phyloP scores from a whole-genome alignment of 2,113 vertebrate species.

The Lepus timidus region DNA sequence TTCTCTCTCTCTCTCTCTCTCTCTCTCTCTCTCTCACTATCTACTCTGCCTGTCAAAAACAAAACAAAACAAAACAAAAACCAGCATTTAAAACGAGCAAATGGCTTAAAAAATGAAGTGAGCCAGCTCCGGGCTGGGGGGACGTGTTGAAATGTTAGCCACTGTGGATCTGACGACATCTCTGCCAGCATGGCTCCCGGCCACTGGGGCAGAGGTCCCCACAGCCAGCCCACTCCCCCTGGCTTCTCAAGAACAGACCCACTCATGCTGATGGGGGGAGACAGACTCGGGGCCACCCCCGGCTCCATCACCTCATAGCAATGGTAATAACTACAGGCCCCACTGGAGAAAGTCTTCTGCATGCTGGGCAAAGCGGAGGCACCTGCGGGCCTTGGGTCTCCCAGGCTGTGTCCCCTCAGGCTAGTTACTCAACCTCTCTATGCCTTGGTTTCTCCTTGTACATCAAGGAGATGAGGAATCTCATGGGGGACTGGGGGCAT shows the following conservation, averaged over 20 bases:
- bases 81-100: conserved; percentile 24
- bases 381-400: not conserved
- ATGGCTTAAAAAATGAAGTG: not conserved
- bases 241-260: not conserved
- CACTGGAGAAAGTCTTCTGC: not conserved
- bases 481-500: not conserved
- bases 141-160: conserved; percentile 31
- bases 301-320: not conserved
- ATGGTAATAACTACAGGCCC: not conserved
- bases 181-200: not conserved
- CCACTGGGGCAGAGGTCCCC: not conserved
- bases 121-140: not conserved
- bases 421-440: not conserved
- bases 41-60: too few species aligned
- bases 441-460: not conserved
- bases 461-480: not conserved
- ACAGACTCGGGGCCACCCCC: not conserved
- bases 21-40: too few species aligned
- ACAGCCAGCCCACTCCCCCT: not conserved
- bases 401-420: not conserved
- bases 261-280: not conserved
- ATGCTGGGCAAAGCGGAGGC: not conserved
- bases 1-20: too few species aligned
- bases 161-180: not conserved
- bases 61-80: not conserved